Base-by-base conservation (phyloP, 2,113 vertebrate genomes). In the Phaethornis superciliosus region DNA sequence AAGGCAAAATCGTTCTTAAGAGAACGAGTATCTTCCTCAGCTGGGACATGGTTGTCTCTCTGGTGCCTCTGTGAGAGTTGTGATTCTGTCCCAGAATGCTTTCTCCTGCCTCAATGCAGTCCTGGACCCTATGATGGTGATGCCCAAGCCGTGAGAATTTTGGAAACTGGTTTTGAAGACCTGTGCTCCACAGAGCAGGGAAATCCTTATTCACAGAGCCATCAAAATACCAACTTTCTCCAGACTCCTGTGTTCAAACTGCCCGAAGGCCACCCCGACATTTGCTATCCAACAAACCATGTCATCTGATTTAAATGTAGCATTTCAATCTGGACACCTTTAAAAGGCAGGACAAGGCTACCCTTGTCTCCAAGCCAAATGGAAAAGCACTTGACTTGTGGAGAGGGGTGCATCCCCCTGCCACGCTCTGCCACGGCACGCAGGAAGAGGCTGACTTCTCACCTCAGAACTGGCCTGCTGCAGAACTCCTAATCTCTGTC, bases 401-500 rank as follows among this genome's bases (percentile, higher is more conserved):
- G 60, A 52, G 71, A 83, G 78, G 47, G 33, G 20, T 10, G 33
- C 2, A 0, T 65, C 22, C 33, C 58, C 70, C 7, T 0, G 2
- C 62, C 46, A 79, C 21, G 5, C 78, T 85, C 55, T 1, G 13
- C 55, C 56, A 47, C 2, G 0, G 90, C 59, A 55, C 0, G 3
- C 70, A 74, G 56, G 1, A 3, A 35, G 46, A 89, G 75, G 49
- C 93, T 90, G 82, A 65, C 91, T 89, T 87, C 59, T 72, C 90
- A 23, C 76, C 65, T 20, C 52, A 40, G 93, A 74, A 67, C 63
- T 75, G 85, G 80, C 67, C 91, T 62, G 70, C 24, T 78, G 75
- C 69, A 90, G 82, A 91, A 65, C 92, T 78, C 54, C 92, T 96
- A 91, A 97, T 93, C 85, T 93, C 64, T 56, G 88, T 85, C 54